Conservation (phyloP, 2,113 vertebrate species). For the Proteles cristata region DNA sequence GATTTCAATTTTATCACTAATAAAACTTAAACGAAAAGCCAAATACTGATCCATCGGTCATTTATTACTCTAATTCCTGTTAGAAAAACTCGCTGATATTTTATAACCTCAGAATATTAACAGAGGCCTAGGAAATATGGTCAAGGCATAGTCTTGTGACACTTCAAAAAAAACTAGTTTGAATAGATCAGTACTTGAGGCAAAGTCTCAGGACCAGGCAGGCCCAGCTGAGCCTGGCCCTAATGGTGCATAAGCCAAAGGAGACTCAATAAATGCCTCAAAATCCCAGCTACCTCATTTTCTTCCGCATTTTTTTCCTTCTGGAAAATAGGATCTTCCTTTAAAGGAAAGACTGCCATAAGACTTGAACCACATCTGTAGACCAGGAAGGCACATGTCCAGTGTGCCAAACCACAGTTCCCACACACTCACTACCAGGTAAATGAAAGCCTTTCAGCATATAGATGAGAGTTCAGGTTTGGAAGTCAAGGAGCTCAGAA, state of each 20-base stretch:
- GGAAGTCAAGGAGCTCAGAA: neutral
- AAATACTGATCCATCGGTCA: neutral
- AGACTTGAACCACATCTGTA: neutral
- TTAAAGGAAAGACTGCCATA: neutral
- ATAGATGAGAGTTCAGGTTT: neutral
- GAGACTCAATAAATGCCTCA: neutral
- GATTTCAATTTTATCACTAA: slow-evolving; percentile 45
- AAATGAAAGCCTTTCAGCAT: neutral
- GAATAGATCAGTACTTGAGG: neutral
- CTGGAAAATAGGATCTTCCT: neutral
- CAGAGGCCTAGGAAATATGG: neutral
- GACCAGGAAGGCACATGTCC: neutral
- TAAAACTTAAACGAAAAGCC: neutral
- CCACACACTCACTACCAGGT: neutral
- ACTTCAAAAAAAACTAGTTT: neutral
- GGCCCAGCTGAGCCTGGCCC: neutral
- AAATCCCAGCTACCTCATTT: neutral
- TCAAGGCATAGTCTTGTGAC: neutral
- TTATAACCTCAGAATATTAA: slow-evolving; percentile 20
- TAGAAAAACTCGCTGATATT: slow-evolving; percentile 12
- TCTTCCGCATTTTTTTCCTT: neutral
- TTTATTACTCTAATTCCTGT: slow-evolving; percentile 1
- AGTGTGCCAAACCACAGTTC: slow-evolving; percentile 7
- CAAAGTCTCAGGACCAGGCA: neutral
- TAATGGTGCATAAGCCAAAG: neutral